Conservation (phyloP, 2,113 vertebrate genomes). For the Bubo scandiacus region DNA sequence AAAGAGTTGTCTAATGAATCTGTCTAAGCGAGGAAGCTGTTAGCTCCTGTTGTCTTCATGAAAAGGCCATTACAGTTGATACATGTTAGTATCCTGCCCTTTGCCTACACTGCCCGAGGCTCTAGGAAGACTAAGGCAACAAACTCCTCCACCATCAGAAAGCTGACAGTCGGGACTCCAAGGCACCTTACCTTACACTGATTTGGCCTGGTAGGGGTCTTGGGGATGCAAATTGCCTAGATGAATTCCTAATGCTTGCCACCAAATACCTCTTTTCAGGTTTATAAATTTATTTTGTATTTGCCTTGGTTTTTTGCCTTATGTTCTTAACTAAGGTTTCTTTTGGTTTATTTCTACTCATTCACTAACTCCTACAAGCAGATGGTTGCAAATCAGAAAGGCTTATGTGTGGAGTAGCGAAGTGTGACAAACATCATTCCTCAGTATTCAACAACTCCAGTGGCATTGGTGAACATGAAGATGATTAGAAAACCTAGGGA, state of each 20-base stretch:
- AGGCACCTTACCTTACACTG: background rate
- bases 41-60: background rate
- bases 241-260: background rate
- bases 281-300: background rate
- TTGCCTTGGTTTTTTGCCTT: background rate
- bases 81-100: background rate
- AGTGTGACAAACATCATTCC: background rate
- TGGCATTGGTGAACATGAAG: background rate
- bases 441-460: background rate
- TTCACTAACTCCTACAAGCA: slow-evolving; percentile 20
- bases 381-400: background rate
- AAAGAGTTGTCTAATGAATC: background rate
- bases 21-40: background rate
- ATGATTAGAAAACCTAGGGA: background rate
- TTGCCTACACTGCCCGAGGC: background rate
- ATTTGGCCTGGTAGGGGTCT: background rate
- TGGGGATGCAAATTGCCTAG: background rate
- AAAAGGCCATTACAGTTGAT: background rate
- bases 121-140: background rate
- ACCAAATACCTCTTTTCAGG: background rate
- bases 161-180: background rate
- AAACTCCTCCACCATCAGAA: background rate
- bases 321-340: background rate
- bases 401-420: background rate
- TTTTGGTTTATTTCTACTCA: background rate